These are phyloP conservation scores for Rhopalosiphum nymphaeae DNA, from an alignment of 2,888 invertebrate species.

Conservation along the genomic window DNA sequence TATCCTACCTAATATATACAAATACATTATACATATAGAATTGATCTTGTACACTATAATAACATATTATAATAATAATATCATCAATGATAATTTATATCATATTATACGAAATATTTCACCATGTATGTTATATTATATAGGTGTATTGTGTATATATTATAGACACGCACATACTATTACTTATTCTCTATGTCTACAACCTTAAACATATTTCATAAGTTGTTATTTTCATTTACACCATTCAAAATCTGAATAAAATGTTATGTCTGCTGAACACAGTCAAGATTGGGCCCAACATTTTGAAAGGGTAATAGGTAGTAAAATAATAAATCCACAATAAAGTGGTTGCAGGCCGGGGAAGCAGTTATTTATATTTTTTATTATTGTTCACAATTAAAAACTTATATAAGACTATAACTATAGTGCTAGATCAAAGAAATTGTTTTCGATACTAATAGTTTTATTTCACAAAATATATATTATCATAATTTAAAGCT, in stretches of 20 bases:
- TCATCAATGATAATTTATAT: conserved; percentile 14
- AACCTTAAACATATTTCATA: not conserved
- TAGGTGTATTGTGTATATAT: not conserved
- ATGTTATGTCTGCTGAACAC: not conserved
- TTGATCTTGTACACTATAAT: not conserved
- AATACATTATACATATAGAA: not conserved
- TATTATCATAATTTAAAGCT: too few species aligned
- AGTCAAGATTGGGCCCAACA: not conserved
- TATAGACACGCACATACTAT: not conserved
- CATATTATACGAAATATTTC: not conserved
- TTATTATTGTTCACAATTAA: not conserved
- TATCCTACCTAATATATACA: not conserved
- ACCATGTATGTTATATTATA: not conserved
- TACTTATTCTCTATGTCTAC: not conserved
- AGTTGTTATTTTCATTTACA: not conserved
- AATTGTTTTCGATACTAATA: not conserved
- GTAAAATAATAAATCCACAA: not conserved
- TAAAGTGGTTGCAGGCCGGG: not conserved
- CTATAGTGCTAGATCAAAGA: too few species aligned
- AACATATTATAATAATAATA: not conserved
- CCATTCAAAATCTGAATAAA: not conserved
- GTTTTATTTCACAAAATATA: not conserved
- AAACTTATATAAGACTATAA: not conserved
- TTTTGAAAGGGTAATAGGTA: not conserved
- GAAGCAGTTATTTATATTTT: not conserved